Evolutionary conservation across 2,888 invertebrate species (phyloP), one percentile per base, ranked within the genome.

Genomic region (Xylocampa areola): DNA sequence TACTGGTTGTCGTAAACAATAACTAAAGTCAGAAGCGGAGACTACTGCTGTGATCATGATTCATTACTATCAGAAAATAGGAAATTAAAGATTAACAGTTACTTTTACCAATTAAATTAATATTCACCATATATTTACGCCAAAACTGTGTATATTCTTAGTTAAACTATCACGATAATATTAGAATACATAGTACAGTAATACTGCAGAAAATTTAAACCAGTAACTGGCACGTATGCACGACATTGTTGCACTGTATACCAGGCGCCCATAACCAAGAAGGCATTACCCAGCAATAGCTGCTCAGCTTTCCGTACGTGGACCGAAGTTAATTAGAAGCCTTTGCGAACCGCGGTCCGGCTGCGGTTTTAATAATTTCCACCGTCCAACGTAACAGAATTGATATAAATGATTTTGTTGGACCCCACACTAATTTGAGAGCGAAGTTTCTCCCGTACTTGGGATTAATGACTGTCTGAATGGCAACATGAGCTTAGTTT

Each of bases 321-420:
- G 79, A 74, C 82, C 82, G 71, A 81, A 90, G 87, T 90, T 90
- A 92, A 92, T 92, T 91, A 90, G 88, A 86, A 87, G 82, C 84
- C 80, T 80, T 84, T 68, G 74, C 74, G 55, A 71, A 68, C 74
- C 67, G 68, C 77, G 81, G 86, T 85, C 79, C 79, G 81, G 71
- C 77, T 87, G 91, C 76, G 90, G 90, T 88, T 91, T 89, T 89
- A 88, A 91, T 91, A 88, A 89, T 88, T 85, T 82, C 82, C 69
- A 79, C 79, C 81, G 86, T 83, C 85, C 81, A 76, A 78, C 73
- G 77, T 78, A 76, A 77, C 72, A 67, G 81, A 85, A 89, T 89
- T 89, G 86, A 90, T 88, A 88, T 86, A 86, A 85, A 87, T 81
- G 84, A 84, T 85, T 81, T 82, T 73, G 80, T 73, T 76, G 77